Evolutionary conservation across 2,113 vertebrate species (phyloP), one percentile per base, ranked within the genome.

Genomic region (Tragelaphus scriptus): DNA sequence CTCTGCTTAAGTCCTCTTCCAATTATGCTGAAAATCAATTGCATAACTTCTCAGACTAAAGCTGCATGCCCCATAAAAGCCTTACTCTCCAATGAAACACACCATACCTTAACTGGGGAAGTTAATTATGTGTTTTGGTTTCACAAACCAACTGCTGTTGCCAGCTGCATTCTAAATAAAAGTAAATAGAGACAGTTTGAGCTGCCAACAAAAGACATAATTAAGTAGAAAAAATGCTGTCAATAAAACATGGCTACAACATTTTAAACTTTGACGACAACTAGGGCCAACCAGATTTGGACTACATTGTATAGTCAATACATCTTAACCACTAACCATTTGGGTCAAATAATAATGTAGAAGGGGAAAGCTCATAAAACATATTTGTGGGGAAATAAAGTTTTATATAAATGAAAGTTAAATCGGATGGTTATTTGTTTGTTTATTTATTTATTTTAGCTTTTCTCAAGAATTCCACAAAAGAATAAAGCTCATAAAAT

Each of bases 71-170:
- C 91, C 3, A 3, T 58, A 89, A 95, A 97, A 65, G 53, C 44
- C 21, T 91, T 71, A 79, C 32, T 84, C 51, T 65, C 63, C 86
- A 91, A 55, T 56, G 81, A 97, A 97, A 89, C 47, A 94, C 86
- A 96, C 58, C 56, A 71, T 58, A 95, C 92, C 91, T 96, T 94
- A 93, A 97, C 93, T 82, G n/a, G 58, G 55, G 61, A 97, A 93
- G 95, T 94, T 97, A 97, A 96, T 94, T 97, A 91, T 25, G 84
- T 90, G 93, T 91, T 97, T 97, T 91, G 56, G 86, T 97, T 97
- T 98, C 85, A 97, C 92, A 97, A 97, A 97, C 85, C 94, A 98
- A 97, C 58, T 96, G 95, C 96, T 97, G 95, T 93, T 97, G 96
- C 96, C 96, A 97, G 96, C 93, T 97, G 97, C 96, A 97, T 98